These are phyloP conservation scores for Parascotia fuliginaria DNA, from an alignment of 2,888 invertebrate genomes.

Conservation along the genomic window DNA sequence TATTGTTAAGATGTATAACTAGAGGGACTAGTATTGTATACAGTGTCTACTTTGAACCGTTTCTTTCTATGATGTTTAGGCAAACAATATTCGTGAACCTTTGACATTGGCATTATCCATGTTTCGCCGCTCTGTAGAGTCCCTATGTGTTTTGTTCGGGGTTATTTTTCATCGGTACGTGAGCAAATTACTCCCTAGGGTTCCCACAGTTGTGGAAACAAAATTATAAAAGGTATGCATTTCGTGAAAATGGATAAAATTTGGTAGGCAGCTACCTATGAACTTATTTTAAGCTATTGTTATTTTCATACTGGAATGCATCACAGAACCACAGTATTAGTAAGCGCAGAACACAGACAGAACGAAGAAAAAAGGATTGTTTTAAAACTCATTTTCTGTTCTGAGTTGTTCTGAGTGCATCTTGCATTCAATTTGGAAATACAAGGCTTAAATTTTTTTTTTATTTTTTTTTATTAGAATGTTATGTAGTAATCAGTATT, in stretches of 20 bases:
- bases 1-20: slow-evolving; percentile 3
- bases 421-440: too few species aligned
- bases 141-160: slow-evolving; percentile 39
- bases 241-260: slow-evolving; percentile 13
- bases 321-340: too few species aligned
- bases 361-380: too few species aligned
- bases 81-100: slow-evolving; percentile 39
- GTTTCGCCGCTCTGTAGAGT: slow-evolving; percentile 30
- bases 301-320: too few species aligned
- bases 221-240: slow-evolving; percentile 28
- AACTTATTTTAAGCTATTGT: too few species aligned
- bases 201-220: slow-evolving; percentile 22
- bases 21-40: neutral
- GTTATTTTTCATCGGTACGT: slow-evolving; percentile 48
- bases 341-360: too few species aligned
- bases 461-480: too few species aligned
- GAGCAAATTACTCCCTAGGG: slow-evolving; percentile 41
- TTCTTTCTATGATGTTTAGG: neutral
- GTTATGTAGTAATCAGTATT: too few species aligned
- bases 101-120: slow-evolving; percentile 40
- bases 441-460: too few species aligned
- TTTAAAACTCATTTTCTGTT: too few species aligned
- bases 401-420: too few species aligned
- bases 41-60: neutral
- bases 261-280: too few species aligned